phyloP scores from a whole-genome alignment of 2,888 invertebrate species.

The Lordiphosa andalusiaca region DNA sequence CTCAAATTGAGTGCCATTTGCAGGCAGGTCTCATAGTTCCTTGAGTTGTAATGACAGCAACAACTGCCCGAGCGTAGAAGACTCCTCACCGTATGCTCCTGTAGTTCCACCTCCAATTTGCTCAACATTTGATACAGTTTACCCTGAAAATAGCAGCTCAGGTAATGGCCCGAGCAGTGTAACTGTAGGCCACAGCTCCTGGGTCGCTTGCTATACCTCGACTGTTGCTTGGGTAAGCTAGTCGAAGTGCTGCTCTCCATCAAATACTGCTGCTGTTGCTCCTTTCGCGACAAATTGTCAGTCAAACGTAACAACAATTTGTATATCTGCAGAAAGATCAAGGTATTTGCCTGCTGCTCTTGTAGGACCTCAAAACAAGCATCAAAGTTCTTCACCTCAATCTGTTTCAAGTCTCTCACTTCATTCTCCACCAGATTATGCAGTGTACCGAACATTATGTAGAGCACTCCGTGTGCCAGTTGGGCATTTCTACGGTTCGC shows the following conservation, averaged over 20 bases:
- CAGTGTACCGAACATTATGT: conserved; percentile 75
- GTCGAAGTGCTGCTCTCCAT: conserved; percentile 55
- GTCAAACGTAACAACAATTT: conserved; percentile 70
- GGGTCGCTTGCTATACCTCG: conserved; percentile 39
- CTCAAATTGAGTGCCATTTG: conserved; percentile 53
- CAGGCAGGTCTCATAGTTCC: conserved; percentile 66
- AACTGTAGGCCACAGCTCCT: conserved; percentile 49
- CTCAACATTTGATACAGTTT: conserved; percentile 71
- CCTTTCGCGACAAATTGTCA: conserved; percentile 69
- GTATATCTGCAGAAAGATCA: conserved; percentile 61
- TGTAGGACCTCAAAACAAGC: conserved; percentile 64
- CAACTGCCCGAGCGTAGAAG: conserved; percentile 76
- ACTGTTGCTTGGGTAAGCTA: conserved; percentile 37
- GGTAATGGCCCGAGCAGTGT: conserved; percentile 58
- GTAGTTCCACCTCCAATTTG: conserved; percentile 55
- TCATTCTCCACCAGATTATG: conserved; percentile 71
- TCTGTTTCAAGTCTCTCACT: conserved; percentile 44
- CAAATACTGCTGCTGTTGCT: conserved; percentile 49
- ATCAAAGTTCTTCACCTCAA: conserved; percentile 69
- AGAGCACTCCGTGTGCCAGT: conserved; percentile 69
- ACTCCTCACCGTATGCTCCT: conserved; percentile 69
- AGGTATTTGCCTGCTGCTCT: conserved; percentile 32
- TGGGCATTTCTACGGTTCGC: conserved; percentile 54
- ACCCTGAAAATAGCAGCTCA: conserved; percentile 77
- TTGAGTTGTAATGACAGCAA: conserved; percentile 77